Conservation (phyloP, 1,140 invertebrate species). For the Sycophila sp. region DNA sequence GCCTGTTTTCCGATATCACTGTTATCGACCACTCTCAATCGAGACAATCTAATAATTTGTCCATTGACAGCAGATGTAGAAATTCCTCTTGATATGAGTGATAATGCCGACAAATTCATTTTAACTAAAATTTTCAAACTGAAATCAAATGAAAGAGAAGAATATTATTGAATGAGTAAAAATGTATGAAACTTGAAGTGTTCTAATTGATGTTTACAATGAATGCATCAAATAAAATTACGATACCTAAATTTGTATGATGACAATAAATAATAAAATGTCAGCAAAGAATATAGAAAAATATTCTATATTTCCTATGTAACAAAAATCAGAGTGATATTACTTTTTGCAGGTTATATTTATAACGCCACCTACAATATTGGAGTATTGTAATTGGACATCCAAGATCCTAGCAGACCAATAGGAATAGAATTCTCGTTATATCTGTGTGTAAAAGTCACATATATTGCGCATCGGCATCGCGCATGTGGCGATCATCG, state of each 20-base stretch:
- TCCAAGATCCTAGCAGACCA: too few relatives aligned
- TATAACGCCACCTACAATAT: neutral
- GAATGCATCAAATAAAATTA: too few relatives aligned
- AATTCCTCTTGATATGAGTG: conserved; percentile 57
- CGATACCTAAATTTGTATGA: neutral
- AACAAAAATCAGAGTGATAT: neutral
- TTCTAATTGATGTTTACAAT: too few relatives aligned
- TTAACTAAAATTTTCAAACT: neutral
- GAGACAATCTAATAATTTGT: conserved; percentile 77
- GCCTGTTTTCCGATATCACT: conserved; percentile 93
- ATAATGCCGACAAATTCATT: conserved; percentile 30
- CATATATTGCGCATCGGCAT: too few relatives aligned
- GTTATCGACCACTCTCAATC: conserved; percentile 94
- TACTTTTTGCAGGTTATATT: neutral
- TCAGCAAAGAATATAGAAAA: neutral
- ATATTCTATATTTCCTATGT: neutral
- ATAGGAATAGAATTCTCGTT: too few relatives aligned
- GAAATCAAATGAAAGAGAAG: conserved; percentile 4
- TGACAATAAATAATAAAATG: neutral
- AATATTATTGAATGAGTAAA: too few relatives aligned
- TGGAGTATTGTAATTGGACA: neutral
- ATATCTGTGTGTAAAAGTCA: neutral
- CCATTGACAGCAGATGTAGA: conserved; percentile 69
- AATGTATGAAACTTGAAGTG: too few relatives aligned
- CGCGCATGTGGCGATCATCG: too few relatives aligned